Evolutionary conservation across 2,113 vertebrate genomes (phyloP).

Genomic region (Myotis davidii): DNA sequence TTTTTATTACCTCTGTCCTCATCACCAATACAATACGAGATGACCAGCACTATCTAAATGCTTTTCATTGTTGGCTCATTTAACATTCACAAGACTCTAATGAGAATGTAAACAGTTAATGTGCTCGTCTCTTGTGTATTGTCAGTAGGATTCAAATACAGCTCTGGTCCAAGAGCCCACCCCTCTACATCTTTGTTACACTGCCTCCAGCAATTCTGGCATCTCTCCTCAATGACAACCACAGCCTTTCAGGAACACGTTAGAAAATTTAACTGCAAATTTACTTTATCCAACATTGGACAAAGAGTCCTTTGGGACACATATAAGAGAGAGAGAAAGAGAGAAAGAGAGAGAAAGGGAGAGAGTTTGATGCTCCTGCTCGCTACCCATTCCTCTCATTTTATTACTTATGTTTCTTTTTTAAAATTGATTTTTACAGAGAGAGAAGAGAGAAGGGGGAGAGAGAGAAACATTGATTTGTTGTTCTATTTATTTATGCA

Average conservation of each 20-base stretch:
- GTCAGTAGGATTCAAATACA: not conserved
- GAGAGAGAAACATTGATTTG: not conserved
- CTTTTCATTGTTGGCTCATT: not conserved
- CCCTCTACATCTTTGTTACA: no score
- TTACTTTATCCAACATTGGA: not conserved
- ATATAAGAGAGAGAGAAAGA: not conserved
- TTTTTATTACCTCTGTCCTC: not conserved
- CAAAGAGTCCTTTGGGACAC: not conserved
- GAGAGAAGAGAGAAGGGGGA: no score
- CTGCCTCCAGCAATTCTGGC: not conserved
- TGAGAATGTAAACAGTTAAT: accelerated
- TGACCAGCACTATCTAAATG: no score
- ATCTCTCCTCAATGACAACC: not conserved
- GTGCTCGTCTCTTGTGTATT: accelerated
- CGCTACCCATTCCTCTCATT: not conserved
- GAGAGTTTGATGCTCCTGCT: not conserved
- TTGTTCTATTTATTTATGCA: not conserved
- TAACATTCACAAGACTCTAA: not conserved
- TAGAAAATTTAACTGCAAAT: not conserved
- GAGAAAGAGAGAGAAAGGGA: not conserved
- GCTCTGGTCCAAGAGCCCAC: not conserved
- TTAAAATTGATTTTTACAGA: not conserved
- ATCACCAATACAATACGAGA: accelerated
- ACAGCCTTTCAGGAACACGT: not conserved
- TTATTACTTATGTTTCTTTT: not conserved